Evolutionary conservation across 2,888 invertebrate genomes (phyloP), one percentile per base, ranked within the genome.

Genomic region (Alitta virens): DNA sequence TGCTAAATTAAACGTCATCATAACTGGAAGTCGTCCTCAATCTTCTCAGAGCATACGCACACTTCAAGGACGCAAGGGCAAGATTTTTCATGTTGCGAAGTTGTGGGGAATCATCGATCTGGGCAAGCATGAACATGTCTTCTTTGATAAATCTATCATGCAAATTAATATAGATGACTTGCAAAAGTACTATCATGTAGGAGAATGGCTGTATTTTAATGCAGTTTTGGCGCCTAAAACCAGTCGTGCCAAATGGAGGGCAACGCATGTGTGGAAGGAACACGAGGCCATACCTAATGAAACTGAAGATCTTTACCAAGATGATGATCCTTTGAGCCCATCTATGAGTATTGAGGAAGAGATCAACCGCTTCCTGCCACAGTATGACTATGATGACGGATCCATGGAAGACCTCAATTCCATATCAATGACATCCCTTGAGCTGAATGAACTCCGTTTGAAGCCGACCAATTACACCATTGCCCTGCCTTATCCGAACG

Each of bases 81-180:
- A 78, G 57, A 74, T 82, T 38, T 82, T 78, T 66, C 82, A 82
- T 71, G 78, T 82, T 49, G 81, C 82, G 27, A 80, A 82, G 69
- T 69, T 82, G 21, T 82, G 82, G 82, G 80, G 81, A 25, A 81
- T 81, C 52, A 78, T 82, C 42, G 82, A 82, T 68, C 72, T 82
- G n/a, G 82, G 82, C 2, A 76, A 77, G 63, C 82, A 82, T 71
- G 82, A 82, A 67, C 82, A 82, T 69, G 82, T 82, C 16, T 82
- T 82, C 64, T 82, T 82, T 63, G 82, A 82, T 64, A 72, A 78
- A 60, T 79, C 78, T 24, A 81, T 82, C 64, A 71, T 71, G 71
- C 73, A 74, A 2, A 75, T 76, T 60, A 72, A 73, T 25, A 72
- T 80, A 61, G 81, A 82, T 67, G 82, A 82, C 68, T 70, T 82